Evolutionary conservation across 1,140 invertebrate genomes (phyloP), one percentile per base, ranked within the genome.

Genomic region (Eufriesea mexicana): DNA sequence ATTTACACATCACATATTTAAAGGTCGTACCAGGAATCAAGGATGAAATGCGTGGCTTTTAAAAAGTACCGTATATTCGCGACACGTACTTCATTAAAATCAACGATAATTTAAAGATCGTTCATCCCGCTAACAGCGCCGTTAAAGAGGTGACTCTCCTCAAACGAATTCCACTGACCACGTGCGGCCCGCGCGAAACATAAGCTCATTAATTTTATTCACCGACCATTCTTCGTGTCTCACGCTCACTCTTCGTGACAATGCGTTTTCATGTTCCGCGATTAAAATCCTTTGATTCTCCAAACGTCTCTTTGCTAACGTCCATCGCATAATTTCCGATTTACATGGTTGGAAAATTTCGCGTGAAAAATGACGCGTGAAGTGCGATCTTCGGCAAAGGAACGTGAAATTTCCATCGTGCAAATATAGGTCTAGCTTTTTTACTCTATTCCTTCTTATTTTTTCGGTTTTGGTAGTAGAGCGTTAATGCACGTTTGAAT

Each of bases 191-290:
- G 62, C n/a, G 10, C 35, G 1, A 35, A 35, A 4, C 35, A 35
- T 4, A 35, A 35, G 35, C 59, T 75, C 57, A 25, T 62, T 75
- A 75, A 64, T 51, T 72, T 72, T n/a, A 72, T 57, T 75, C 35
- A 35, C 25, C 73, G 25, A 2, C 9, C n/a, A 35, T 20, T 62
- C 35, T 4, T 35, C 35, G 35, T 35, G 35, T 35, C 25, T 71
- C 42, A 7, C 25, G 12, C 23, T 68, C 23, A 5, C 8, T 35
- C 25, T 18, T 28, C 9, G 35, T 35, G 49, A 71, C 68, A 16
- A 71, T 54, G 35, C 35, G 35, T 23, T 2, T 57, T 18, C 1
- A 9, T 8, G 9, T 57, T 8, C 7, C 18, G 5, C 5, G 20
- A 55, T 55, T 20, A 55, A 55, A 20, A 18, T 20, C 6, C 7